These are phyloP conservation scores for Limnephilus auricula DNA, from an alignment of 2,888 invertebrate genomes.

Conservation along the genomic window DNA sequence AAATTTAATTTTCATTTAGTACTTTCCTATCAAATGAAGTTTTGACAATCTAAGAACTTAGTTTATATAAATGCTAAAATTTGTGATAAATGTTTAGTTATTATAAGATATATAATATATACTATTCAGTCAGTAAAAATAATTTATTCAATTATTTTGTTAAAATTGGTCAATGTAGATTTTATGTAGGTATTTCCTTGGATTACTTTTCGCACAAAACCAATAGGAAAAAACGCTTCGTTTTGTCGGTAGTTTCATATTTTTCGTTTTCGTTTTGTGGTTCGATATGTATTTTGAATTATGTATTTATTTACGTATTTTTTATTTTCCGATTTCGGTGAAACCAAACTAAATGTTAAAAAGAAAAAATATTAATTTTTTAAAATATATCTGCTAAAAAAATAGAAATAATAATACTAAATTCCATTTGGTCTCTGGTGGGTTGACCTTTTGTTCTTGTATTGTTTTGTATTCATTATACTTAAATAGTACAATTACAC, in stretches of 20 bases:
- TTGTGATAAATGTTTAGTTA: constrained; percentile 33
- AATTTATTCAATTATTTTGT: background rate
- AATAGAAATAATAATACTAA: too few relatives aligned
- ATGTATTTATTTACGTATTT: background rate
- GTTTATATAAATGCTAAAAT: background rate
- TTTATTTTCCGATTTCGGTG: background rate
- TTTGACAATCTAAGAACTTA: constrained; percentile 30
- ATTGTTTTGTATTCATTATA: too few relatives aligned
- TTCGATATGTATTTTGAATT: background rate
- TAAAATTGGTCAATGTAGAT: background rate
- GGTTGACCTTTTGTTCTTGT: too few relatives aligned
- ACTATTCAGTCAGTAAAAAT: constrained; percentile 8
- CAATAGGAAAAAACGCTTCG: background rate
- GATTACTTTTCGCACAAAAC: background rate
- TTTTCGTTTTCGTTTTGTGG: background rate
- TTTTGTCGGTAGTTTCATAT: background rate
- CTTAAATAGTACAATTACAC: too few relatives aligned
- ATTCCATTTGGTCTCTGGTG: too few relatives aligned
- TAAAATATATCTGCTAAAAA: too few relatives aligned
- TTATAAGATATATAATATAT: background rate
- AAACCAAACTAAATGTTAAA: background rate
- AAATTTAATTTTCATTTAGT: background rate
- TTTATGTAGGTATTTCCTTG: background rate
- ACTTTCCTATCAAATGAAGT: constrained; percentile 10
- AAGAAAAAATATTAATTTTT: too few relatives aligned